Base-by-base conservation (phyloP, 2,888 invertebrate species). In the Atrina japonica region DNA sequence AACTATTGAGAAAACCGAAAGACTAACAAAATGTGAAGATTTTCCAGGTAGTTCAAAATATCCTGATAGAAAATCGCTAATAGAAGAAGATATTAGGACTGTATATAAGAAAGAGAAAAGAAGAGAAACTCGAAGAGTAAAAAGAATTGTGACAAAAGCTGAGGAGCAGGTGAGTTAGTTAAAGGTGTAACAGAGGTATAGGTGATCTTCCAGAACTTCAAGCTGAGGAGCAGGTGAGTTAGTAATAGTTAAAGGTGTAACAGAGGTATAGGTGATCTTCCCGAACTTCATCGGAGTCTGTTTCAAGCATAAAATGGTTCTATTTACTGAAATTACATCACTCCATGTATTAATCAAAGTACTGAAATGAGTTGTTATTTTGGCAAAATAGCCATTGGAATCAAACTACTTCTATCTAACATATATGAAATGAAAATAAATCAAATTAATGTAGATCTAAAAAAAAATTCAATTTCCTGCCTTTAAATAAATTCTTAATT, bases 71-170 rank as follows among this genome's bases (percentile, higher is more conserved):
- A 65, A 14, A 40, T 53, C 52, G 43, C 45, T 7, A 7, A 27
- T 49, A 43, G 47, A 72, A 73, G 52, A 65, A 14, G 41, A 71
- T 45, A 30, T 58, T 23, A 43, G 43, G 47, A 35, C 52, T 43
- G 63, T 56, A 25, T 59, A 65, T 30, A 77, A 75, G 50, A 85
- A 84, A 67, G 80, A 73, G 21, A 73, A 76, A n/a, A 70, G 81
- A 65, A 76, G 83, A 60, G 83, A 84, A 61, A 61, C 77, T 16
- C 68, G 85, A 55, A 72, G 85, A 61, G 9, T 76, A 43, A 83
- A 83, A 47, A 76, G 85, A 66, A 82, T 80, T 25, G 41, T 77
- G 25, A 75, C 75, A 23, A 73, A 69, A 53, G 72, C 80, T 53
- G 49, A 65, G n/a, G 73, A 77, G 74, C 76, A 73, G 76, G 82